Base-by-base conservation (phyloP, 1,140 invertebrate species). In the Periplaneta americana region DNA sequence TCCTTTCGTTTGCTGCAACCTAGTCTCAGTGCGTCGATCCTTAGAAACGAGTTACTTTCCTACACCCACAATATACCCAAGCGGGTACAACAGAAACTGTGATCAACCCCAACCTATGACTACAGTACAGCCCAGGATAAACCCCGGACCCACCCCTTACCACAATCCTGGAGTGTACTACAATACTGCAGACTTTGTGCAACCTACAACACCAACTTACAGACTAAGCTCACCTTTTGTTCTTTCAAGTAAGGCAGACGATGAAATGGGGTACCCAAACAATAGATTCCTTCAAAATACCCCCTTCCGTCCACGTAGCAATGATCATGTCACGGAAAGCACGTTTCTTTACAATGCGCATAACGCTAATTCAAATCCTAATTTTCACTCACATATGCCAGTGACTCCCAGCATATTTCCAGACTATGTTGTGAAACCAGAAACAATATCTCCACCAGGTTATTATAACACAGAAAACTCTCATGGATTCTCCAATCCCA, bases 1-100 rank as follows among this genome's bases (percentile, higher is more conserved):
- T 10, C 77, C 77, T 13, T 34, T 78, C 35, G 77, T 78, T 33
- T 78, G 77, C 28, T 78, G 77, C 34, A 39, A 78, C 77, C 77
- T 10, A 18, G 11, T 78, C 4, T 28, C 48, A 22, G 28, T 28
- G 6, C 2, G 4, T 5, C 77, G 77, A 17, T 13, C 18, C 13
- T 2, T 32, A 39, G n/a, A 28, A 5, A 8, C 77, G 17, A 6
- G 6, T 13, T 39, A 34, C 9, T 35, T 28, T 1, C 77, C 34
- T 18, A 28, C 77, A 5, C 15, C 77, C 10, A 18, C 33, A n/a
- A 11, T 13, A 31, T 37, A 10, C 77, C n/a, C 77, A 22, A 11
- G 1, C 6, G 3, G 5, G 15, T 17, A 18, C n/a, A 66, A 66
- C 22, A n/a, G 48, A 22, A 66, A 66, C 22, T n/a, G n/a, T n/a